A percentile compares a stretch with the other conserved stretches of the same genome.
Conservation (phyloP, 2,113 vertebrate genomes). For the Tonatia bakeri region DNA sequence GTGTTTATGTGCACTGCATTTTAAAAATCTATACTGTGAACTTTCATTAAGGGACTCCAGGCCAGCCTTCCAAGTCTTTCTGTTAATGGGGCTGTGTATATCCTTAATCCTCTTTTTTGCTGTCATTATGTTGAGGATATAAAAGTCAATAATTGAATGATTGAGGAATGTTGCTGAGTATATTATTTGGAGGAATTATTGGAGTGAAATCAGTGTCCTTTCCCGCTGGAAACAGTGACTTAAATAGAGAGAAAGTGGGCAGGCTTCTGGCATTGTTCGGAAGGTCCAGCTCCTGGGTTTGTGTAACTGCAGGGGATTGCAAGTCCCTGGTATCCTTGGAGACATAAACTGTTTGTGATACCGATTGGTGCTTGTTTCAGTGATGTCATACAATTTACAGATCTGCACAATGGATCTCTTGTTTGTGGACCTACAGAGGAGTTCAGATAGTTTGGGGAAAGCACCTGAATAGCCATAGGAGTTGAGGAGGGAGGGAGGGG, state of each 20-base stretch:
- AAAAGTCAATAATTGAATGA: conserved; percentile 59
- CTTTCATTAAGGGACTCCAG: conserved; percentile 29
- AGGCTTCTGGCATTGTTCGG: conserved; percentile 48
- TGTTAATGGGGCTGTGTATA: conserved; percentile 69
- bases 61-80: neutral
- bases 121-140: conserved; percentile 62
- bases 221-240: conserved; percentile 33
- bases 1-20: conserved; percentile 9
- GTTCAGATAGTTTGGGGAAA: conserved; percentile 20
- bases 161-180: conserved; percentile 61
- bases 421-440: neutral
- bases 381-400: conserved; percentile 65
- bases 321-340: conserved; percentile 72
- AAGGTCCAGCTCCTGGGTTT: conserved; percentile 51
- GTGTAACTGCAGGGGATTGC: conserved; percentile 50
- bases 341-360: conserved; percentile 65
- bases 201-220: conserved; percentile 47
- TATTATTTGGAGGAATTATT: conserved; percentile 70
- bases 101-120: conserved; percentile 71
- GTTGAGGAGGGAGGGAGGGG: neutral
- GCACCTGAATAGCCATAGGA: conserved; percentile 15
- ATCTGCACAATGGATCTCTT: conserved; percentile 70
- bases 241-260: conserved; percentile 52
- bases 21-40: neutral
- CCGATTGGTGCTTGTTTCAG: conserved; percentile 52